Base-by-base conservation (phyloP, 2,888 invertebrate species). In the Hirudinaria manillensis region DNA sequence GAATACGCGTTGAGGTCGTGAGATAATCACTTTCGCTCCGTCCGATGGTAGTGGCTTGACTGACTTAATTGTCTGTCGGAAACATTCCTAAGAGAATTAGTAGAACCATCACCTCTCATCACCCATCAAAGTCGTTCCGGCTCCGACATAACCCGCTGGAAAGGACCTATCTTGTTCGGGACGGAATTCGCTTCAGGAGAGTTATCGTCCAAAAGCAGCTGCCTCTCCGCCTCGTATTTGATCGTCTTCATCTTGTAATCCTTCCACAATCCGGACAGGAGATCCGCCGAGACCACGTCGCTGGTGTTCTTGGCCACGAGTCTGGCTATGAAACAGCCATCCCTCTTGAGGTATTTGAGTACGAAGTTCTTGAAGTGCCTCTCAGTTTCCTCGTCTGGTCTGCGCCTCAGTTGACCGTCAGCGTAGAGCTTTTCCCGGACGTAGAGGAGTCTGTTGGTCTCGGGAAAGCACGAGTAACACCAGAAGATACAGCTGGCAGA, bases 251-350 rank as follows among this genome's bases (percentile, higher is more conserved):
- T 56, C 29, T 45, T 45, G 72, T 75, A 78, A 51, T 78, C 77
- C 36, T 76, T 77, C 78, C 78, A 80, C 32, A 80, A 75, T 3
- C 79, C 80, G 36, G 74, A 72, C 10, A 79, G 73, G 6, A 80
- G 74, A 65, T 80, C 80, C 16, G 80, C 79, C 6, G 80, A 78
- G 21, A 80, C 75, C 6, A 79, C 70, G 70, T 79, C 79, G 56
- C 77, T 79, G n/a, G 80, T 71, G 72, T 80, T 80, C 75, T 78
- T 78, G 21, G 73, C 77, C n/a, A 80, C 79, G 45, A 80, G 56
- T 27, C 79, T 66, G n/a, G 80, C 77, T 29, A 80, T 66, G 72
- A 80, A 79, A 24, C 78, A 72, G 19, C 80, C 80, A 51, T 80
- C 80, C 24, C 79, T 45, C 21, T 78, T 68, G 21, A 80, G 70